A percentile compares a stretch with the other conserved stretches of the same genome.
phyloP scores from a whole-genome alignment of 1,140 invertebrate genomes.

The Papilio machaon region DNA sequence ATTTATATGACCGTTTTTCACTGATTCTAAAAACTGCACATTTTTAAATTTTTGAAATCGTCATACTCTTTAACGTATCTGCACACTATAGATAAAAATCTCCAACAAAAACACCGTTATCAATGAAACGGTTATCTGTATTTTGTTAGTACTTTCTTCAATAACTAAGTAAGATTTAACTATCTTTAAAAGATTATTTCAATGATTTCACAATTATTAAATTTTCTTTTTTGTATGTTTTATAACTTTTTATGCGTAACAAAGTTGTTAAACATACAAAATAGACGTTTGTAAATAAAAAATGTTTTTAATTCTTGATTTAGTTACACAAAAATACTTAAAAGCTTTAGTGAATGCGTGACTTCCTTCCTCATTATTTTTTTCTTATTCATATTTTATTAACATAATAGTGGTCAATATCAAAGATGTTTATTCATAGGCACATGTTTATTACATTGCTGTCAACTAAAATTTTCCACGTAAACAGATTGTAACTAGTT shows the following conservation, averaged over 20 bases:
- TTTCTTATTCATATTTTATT: not conserved
- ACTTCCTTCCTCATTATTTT: not conserved
- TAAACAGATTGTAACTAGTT: not conserved
- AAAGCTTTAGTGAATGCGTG: not conserved
- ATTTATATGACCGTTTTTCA: too few species aligned
- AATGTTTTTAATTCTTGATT: not conserved
- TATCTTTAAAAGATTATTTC: not conserved
- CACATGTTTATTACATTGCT: not conserved
- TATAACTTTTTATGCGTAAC: too few species aligned
- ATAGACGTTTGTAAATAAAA: not conserved
- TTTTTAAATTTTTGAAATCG: too few species aligned
- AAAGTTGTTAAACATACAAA: too few species aligned
- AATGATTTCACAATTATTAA: not conserved
- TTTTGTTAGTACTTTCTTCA: not conserved
- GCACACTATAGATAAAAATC: slow-evolving; percentile 27
- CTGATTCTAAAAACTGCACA: too few species aligned
- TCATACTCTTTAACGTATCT: not conserved
- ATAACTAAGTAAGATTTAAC: not conserved
- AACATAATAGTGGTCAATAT: not conserved
- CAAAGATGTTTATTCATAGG: slow-evolving; percentile 2
- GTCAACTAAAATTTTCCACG: not conserved
- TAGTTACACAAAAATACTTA: not conserved
- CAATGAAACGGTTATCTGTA: not conserved
- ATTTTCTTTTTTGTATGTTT: too few species aligned
- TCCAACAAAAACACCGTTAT: not conserved